Evolutionary conservation across 2,888 invertebrate genomes (phyloP), one percentile per base, ranked within the genome.

Genomic region (Chromoteleia sp.): DNA sequence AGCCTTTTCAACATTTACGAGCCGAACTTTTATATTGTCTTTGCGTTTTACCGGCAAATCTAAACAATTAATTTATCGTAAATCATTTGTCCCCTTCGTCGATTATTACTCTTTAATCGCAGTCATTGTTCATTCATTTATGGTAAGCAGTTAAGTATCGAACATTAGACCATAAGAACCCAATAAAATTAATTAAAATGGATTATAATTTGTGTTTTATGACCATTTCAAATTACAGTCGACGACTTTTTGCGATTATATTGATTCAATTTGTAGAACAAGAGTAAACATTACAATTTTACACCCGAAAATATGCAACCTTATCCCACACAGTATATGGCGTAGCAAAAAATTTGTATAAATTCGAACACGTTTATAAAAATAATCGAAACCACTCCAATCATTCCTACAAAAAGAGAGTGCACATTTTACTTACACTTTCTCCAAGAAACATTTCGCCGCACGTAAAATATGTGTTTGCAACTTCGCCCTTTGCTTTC

Each of bases 51-150:
- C 58, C 41, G 43, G 15, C 45, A 7, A 67, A 65, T 65, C 61
- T 14, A n/a, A 45, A 61, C 73, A 52, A 79, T 79, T 79, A 79
- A 73, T 79, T 79, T 52, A 5, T 17, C 54, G 54, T 73, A 73
- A 79, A 79, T 79, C 79, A 67, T 25, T 8, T 41, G 19, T 15
- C 19, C 17, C 21, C 59, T 48, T 48, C 30, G 48, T 52, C 30
- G 43, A 61, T 43, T 52, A 52, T 30, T 41, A 43, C 5, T 19
- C 52, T 41, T 58, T 61, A 63, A 56, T 36, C 36, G 15, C 15
- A 17, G 41, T n/a, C 36, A 45, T 63, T 74, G 63, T 74, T 74
- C 63, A 43, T 54, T 70, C 45, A 56, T 45, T 63, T 63, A 45
- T 56, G 76, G 61, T 68, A 59, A 75, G 41, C 50, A 12, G 15